Base-by-base conservation (phyloP, 92 coral and sea anemone genomes). In the Umimayanthus kanabou region DNA sequence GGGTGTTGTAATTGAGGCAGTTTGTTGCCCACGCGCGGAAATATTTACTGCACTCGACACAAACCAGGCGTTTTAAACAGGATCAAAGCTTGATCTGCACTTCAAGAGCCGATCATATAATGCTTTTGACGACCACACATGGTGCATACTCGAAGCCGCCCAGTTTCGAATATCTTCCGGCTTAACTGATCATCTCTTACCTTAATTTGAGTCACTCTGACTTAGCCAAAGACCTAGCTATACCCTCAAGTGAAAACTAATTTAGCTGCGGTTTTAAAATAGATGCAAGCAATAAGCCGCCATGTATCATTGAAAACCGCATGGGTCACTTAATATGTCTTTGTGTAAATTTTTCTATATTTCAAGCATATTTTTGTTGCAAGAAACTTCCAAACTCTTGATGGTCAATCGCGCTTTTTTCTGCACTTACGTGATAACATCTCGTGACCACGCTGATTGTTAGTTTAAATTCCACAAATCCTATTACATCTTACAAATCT, bases 11-110 rank as follows among this genome's bases (percentile, higher is more conserved):
- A 73, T 15, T 11, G 42, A 61, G 25, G 45, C 77, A n/a, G n/a
- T 73, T 30, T 39, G 43, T 37, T 73, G 77, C 77, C 77, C 77
- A 73, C 77, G 77, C 77, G 42, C 20, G 6, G 15, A 30, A 37
- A 73, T 33, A 73, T 73, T 73, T 73, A 73, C 10, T 22, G 77
- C 42, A 5, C n/a, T 29, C 23, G 25, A 39, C 77, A 15, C 43
- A 39, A 61, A 20, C 69, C 15, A 33, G 23, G 25, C 77, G 20
- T 6, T 22, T 73, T 73, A 29, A 73, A 14, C 42, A 73, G 7
- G 16, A 39, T 73, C 2, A 15, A 28, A 30, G 28, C 22, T 30
- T 33, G 6, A 11, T 15, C 37, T 33, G 37, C 37, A 33, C 37
- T 33, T 33, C 37, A 33, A 18, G 18, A 53, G 58, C 20, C 20